A percentile compares a stretch with the other conserved stretches of the same genome.
These are phyloP conservation scores for Harmothoe impar DNA, from an alignment of 2,888 invertebrate genomes.

Conservation along the genomic window DNA sequence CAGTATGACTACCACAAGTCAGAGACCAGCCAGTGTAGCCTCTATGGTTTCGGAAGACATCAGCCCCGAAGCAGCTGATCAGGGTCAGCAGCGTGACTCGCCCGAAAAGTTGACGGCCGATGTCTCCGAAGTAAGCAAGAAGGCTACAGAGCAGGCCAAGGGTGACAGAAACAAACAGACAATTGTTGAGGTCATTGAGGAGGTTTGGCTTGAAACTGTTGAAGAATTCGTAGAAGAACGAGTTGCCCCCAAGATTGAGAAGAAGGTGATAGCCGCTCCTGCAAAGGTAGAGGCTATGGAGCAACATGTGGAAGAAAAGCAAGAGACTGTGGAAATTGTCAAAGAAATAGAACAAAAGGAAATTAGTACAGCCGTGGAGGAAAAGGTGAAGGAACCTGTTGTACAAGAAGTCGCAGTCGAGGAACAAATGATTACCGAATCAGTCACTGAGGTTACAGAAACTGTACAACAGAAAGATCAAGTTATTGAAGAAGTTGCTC, in stretches of 20 bases:
- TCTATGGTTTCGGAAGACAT: constrained; percentile 27
- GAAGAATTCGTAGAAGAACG: constrained; percentile 36
- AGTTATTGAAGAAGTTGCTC: neutral
- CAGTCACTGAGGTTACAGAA: neutral
- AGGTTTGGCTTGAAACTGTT: constrained; percentile 21
- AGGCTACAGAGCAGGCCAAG: constrained; percentile 21
- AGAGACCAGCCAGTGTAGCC: neutral
- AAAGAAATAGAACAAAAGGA: neutral
- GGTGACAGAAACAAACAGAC: constrained; percentile 46
- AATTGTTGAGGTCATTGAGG: constrained; percentile 54
- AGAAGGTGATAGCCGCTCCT: neutral
- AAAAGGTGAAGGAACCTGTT: constrained; percentile 4
- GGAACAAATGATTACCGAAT: neutral
- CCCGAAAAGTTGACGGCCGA: neutral
- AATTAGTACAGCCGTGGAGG: neutral
- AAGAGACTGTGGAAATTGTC: neutral
- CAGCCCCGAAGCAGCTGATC: constrained; percentile 23
- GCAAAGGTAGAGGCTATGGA: constrained; percentile 43
- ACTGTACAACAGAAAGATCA: neutral
- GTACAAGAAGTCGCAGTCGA: neutral
- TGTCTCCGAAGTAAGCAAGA: neutral
- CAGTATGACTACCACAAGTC: neutral
- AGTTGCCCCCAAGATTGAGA: constrained; percentile 23
- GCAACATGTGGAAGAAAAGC: constrained; percentile 17
- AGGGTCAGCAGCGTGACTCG: neutral